Base-by-base conservation (phyloP, 2,888 invertebrate species). In the Tachina fera region DNA sequence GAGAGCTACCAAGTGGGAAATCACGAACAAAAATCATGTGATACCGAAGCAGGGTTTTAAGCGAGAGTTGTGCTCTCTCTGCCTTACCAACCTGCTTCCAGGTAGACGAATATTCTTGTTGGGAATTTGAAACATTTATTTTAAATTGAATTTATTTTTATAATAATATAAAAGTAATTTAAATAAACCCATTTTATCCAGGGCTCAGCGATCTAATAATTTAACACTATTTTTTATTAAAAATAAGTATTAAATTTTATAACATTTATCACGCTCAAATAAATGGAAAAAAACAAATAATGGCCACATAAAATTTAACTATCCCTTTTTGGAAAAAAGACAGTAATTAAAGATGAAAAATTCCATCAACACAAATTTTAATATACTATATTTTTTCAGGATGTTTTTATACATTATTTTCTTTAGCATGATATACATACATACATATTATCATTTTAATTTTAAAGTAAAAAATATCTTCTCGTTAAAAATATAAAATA, bases 401-500 rank as follows among this genome's bases (percentile, higher is more conserved):
- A 61, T 68, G 11, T 80, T 80, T 61, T 71, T 19, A 53, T 16
- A 56, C 79, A 58, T 79, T 79, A 78, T 78, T 79, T 79, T 83
- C 68, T 72, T 67, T 71, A 78, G 51, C 63, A 63, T 70, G 31
- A 41, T 60, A 19, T 74, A 31, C 31, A 31, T 31, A 31, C 6
- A 31, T 31, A 31, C 31, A 31, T 31, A 31, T 78, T 83, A 83
- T 65, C 61, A 78, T 81, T 72, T 77, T 49, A 77, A 61, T 63
- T 61, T 86, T 75, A 61, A 81, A 79, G 71, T 80, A 82, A 80
- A 83, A 72, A 65, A 84, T 45, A 53, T 63, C 16, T 41, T 82
- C 85, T 82, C 75, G 85, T 85, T 82, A 85, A 85, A 84, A 78
- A 82, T 86, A 82, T 56, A 82, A 82, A 86, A 82, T 83, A 60